These are phyloP conservation scores for Acyrthosiphon pisum DNA, from an alignment of 1,140 invertebrate species.

Conservation along the genomic window DNA sequence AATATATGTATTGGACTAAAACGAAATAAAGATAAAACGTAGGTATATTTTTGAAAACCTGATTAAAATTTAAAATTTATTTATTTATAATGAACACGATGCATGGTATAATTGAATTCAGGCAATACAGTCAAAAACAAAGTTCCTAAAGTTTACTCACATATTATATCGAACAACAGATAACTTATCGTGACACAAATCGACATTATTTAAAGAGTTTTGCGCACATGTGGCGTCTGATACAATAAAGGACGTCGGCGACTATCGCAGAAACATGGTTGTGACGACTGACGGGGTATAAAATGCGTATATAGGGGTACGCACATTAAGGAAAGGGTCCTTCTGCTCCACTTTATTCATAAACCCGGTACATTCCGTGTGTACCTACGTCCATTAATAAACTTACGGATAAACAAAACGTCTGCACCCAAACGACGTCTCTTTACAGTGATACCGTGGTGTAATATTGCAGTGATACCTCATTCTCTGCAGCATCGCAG, in stretches of 20 bases:
- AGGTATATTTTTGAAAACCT: not conserved
- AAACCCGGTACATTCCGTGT: not conserved
- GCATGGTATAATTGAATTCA: not conserved
- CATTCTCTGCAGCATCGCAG: not conserved
- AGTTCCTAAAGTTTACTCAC: not conserved
- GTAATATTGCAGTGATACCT: not conserved
- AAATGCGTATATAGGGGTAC: not conserved
- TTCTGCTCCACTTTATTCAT: not conserved
- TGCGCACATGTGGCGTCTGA: not conserved
- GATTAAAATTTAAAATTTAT: not conserved
- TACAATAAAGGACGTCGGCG: not conserved
- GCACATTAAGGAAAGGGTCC: not conserved
- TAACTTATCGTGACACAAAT: not conserved
- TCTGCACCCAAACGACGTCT: too few relatives aligned
- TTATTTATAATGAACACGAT: not conserved
- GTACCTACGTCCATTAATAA: not conserved
- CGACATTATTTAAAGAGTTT: not conserved
- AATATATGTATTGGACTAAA: not conserved
- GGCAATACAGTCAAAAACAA: not conserved
- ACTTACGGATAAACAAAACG: not conserved
- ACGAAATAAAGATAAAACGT: not conserved
- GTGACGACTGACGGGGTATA: too few relatives aligned
- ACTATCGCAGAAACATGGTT: not conserved
- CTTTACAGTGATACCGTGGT: not conserved
- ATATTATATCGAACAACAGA: not conserved